Evolutionary conservation across 2,797 vertebrate species (phyloP), one percentile per base, ranked within the genome.

Genomic region (Siniperca scherzeri): DNA sequence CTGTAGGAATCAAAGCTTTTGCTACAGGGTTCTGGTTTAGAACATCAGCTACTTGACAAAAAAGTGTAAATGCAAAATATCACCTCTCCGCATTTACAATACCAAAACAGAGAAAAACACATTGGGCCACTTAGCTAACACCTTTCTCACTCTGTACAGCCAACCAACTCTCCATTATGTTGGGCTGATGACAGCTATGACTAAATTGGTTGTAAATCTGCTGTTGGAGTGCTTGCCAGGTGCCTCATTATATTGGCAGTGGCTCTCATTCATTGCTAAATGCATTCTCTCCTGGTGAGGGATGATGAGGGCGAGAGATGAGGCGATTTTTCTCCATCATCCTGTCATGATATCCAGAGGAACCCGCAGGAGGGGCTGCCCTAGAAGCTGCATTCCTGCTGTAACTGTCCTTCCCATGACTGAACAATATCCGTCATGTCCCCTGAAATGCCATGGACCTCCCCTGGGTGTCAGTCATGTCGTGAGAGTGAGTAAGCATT

Each of bases 301-400:
- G 50, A 38, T 59, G 83, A 84, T 64, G 38, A 80, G 52, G 25
- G 76, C 61, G 64, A 66, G 55, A 81, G 84, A 84, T 72, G 62
- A 76, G 70, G 27, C 1, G 12, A 79, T 90, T 82, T 88, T 79
- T 79, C 83, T 85, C 55, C 61, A 80, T 87, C 78, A 87, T 36
- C 66, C 27, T 80, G 78, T 76, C 76, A 70, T 44, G 61, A 70
- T 52, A 85, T 75, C 70, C 64, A 61, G 5, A 73, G 44, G 12
- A n/a, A 82, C 17, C 27, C 2, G n/a, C 4, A 0, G 10, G 16
- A 33, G 36, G 67, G 38, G 19, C 11, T 25, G 36, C 50, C 50
- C 11, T 7, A 10, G 27, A 30, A 60, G 56, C 25, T 36, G 48
- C 21, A 27, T 19, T 5, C 25, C 60, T 22, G 55, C 61, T 77